Percentiles rank a stretch among this genome's conserved stretches.
phyloP scores from a whole-genome alignment of 92 coral and sea anemone genomes.

The Parazoanthus darwini region DNA sequence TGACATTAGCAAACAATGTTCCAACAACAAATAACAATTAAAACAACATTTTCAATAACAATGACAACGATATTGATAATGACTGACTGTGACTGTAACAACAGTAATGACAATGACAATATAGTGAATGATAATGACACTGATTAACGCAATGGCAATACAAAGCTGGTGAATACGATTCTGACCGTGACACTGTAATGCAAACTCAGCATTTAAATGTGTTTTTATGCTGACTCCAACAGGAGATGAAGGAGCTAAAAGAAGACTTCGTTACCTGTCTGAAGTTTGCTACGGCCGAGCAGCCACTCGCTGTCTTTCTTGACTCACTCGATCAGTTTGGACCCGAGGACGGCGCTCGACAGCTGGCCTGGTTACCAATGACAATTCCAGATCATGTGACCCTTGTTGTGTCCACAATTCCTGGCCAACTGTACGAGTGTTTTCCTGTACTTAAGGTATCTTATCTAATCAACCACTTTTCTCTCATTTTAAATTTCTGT shows the following conservation, averaged over 20 bases:
- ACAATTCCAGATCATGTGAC: conserved; percentile 60
- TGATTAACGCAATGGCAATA: too few species aligned
- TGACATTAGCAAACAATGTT: too few species aligned
- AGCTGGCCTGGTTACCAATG: conserved; percentile 70
- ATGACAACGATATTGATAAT: neutral
- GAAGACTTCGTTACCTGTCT: conserved; percentile 63
- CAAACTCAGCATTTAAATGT: neutral
- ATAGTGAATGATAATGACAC: too few species aligned
- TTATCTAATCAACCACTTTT: neutral
- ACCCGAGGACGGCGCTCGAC: conserved; percentile 65
- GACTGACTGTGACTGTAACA: neutral
- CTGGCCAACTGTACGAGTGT: conserved; percentile 57
- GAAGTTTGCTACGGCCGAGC: conserved; percentile 51
- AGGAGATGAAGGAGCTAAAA: conserved; percentile 70
- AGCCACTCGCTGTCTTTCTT: conserved; percentile 64
- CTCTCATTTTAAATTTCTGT: too few species aligned
- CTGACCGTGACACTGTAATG: neutral
- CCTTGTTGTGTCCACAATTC: conserved; percentile 66
- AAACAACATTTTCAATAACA: neutral
- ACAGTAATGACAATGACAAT: neutral
- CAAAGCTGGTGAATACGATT: too few species aligned
- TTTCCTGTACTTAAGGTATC: conserved; percentile 67
- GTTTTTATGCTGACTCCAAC: neutral
- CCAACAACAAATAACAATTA: neutral
- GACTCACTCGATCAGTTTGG: conserved; percentile 76